phyloP scores from a whole-genome alignment of 2,888 invertebrate species.

The Polydesmus complanatus region DNA sequence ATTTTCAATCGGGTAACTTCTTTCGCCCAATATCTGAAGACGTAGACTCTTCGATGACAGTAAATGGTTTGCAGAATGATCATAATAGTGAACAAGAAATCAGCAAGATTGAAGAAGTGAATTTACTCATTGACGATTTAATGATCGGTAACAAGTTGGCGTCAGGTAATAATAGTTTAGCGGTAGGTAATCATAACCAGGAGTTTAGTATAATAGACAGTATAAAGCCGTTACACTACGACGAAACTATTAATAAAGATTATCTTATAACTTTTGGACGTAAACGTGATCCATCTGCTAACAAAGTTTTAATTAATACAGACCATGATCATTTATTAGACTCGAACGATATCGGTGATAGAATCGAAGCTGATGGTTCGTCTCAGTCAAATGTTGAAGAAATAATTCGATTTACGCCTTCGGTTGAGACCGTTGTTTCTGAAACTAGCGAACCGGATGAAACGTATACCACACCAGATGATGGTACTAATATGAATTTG shows the following conservation, averaged over 20 bases:
- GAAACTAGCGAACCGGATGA: conserved; percentile 6
- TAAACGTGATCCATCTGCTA: not conserved
- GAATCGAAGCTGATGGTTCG: not conserved
- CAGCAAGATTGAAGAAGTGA: not conserved
- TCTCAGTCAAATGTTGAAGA: not conserved
- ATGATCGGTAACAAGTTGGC: not conserved
- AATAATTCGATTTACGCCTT: not conserved
- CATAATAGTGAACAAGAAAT: not conserved
- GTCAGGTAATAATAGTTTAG: not conserved
- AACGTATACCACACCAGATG: conserved; percentile 7
- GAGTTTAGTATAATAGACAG: not conserved
- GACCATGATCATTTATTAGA: not conserved
- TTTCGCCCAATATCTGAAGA: too few species aligned
- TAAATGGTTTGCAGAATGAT: not conserved
- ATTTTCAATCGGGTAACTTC: not conserved
- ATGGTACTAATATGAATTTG: not conserved
- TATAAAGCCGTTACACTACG: conserved; percentile 4
- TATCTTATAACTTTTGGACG: conserved; percentile 11
- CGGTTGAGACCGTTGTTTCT: not conserved
- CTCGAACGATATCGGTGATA: not conserved
- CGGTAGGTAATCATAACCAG: not conserved
- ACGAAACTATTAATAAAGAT: conserved; percentile 8
- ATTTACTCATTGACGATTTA: not conserved
- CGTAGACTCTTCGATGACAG: not conserved
- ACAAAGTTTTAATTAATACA: not conserved